Evolutionary conservation across 2,797 vertebrate genomes (phyloP).

Genomic region (Poeciliopsis gracilis): DNA sequence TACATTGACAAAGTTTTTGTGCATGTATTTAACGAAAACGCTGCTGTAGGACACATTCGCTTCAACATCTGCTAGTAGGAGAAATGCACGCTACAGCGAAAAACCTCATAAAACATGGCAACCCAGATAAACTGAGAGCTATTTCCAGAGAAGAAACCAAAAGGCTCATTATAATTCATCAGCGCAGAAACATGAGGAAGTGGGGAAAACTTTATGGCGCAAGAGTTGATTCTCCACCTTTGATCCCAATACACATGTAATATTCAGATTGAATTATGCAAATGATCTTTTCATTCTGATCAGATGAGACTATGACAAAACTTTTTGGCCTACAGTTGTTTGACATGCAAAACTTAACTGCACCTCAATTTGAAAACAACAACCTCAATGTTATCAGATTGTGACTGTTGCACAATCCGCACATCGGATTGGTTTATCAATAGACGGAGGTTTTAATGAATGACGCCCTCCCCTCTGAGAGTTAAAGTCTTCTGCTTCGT

Average conservation of each 20-base stretch:
- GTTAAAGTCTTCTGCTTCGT: constrained; percentile 37
- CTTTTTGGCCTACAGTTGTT: not conserved
- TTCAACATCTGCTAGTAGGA: not conserved
- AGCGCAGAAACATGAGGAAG: not conserved
- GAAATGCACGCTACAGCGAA: not conserved
- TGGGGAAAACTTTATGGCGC: not conserved
- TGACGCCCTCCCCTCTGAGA: not conserved
- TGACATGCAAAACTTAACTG: not conserved
- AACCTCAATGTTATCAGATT: not conserved
- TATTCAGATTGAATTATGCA: not conserved
- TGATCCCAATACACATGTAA: not conserved
- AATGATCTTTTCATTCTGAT: not conserved
- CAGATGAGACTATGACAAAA: not conserved
- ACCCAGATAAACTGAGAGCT: not conserved
- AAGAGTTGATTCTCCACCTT: not conserved
- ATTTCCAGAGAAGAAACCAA: not conserved
- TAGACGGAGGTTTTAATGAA: not conserved
- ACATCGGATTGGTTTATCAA: not conserved
- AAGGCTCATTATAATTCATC: not conserved
- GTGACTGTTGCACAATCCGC: not conserved
- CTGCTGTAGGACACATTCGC: not conserved
- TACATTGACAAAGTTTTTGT: too few species aligned
- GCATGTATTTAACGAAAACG: too few species aligned
- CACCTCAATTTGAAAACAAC: not conserved
- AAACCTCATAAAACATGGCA: not conserved